Percentiles rank a stretch among this genome's conserved stretches.
phyloP scores from a whole-genome alignment of 2,113 vertebrate genomes.

The Mustela lutreola region DNA sequence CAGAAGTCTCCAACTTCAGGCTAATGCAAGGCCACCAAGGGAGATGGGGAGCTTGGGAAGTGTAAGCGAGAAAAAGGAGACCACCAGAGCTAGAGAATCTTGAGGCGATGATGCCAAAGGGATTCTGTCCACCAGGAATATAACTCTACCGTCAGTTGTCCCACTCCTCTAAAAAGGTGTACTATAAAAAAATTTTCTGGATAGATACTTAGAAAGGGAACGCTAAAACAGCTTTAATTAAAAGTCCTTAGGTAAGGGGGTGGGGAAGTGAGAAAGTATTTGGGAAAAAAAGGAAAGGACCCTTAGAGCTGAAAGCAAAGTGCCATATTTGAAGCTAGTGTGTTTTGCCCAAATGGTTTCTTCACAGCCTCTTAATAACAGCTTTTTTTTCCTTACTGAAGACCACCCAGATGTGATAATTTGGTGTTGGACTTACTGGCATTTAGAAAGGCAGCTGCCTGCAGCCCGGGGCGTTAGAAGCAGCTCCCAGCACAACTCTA shows the following conservation, averaged over 20 bases:
- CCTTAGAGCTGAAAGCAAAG: background rate
- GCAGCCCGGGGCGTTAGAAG: conserved; percentile 39
- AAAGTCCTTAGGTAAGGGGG: background rate
- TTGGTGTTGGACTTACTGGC: conserved; percentile 5
- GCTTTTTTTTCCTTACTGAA: conserved; percentile 3
- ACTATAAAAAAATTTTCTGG: background rate
- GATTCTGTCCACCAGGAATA: background rate
- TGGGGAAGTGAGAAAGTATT: background rate
- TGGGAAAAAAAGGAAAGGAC: background rate
- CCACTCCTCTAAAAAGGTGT: background rate
- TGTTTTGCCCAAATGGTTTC: conserved; percentile 64
- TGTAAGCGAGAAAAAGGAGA: background rate
- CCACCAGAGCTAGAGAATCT: background rate
- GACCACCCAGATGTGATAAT: conserved; percentile 67
- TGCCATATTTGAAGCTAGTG: background rate
- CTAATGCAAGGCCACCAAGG: background rate
- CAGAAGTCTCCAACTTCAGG: background rate
- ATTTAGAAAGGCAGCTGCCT: conserved; percentile 59
- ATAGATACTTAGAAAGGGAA: conserved; percentile 10
- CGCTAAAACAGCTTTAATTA: background rate
- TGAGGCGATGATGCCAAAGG: background rate
- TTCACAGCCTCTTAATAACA: conserved; percentile 46
- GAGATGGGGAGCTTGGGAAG: background rate
- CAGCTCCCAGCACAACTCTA: conserved; percentile 1
- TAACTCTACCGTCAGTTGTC: background rate